A percentile compares a stretch with the other conserved stretches of the same genome.
Conservation (phyloP, 2,113 vertebrate species). For the Salvelinus sp. region DNA sequence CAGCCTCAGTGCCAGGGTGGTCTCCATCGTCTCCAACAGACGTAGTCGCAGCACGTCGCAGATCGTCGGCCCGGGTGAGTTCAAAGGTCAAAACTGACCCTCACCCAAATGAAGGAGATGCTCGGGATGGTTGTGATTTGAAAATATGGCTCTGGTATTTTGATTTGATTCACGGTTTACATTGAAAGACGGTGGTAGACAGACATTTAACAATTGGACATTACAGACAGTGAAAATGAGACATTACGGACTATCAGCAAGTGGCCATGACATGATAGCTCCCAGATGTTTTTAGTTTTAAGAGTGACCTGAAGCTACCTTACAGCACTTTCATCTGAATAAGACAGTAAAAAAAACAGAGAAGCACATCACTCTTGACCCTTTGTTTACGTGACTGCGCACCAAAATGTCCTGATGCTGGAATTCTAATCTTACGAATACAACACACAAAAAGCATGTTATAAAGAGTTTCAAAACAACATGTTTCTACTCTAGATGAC, state of each 20-base stretch:
- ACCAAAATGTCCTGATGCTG: background rate
- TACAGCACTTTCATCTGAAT: background rate
- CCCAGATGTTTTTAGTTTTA: too few species aligned
- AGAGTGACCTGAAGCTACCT: too few species aligned
- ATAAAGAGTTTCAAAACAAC: conserved; percentile 2
- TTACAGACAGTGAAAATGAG: too few species aligned
- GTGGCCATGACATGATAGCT: too few species aligned
- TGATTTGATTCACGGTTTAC: too few species aligned
- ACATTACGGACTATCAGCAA: too few species aligned
- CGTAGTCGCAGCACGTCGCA: conserved; percentile 96
- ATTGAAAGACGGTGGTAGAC: too few species aligned
- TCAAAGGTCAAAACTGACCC: background rate
- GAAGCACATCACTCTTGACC: background rate
- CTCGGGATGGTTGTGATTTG: too few species aligned
- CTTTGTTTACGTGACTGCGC: conserved; percentile 9
- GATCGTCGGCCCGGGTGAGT: conserved; percentile 93
- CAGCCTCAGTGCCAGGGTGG: conserved; percentile 93
- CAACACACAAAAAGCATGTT: background rate
- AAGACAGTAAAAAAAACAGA: background rate
- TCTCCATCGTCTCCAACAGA: conserved; percentile 88
- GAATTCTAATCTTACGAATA: too few species aligned
- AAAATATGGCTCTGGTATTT: too few species aligned
- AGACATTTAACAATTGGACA: too few species aligned
- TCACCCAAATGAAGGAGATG: too few species aligned
- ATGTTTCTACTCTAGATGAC: background rate